Base-by-base conservation (phyloP, 1,140 invertebrate genomes). In the Trypoxylus dichotomus region DNA sequence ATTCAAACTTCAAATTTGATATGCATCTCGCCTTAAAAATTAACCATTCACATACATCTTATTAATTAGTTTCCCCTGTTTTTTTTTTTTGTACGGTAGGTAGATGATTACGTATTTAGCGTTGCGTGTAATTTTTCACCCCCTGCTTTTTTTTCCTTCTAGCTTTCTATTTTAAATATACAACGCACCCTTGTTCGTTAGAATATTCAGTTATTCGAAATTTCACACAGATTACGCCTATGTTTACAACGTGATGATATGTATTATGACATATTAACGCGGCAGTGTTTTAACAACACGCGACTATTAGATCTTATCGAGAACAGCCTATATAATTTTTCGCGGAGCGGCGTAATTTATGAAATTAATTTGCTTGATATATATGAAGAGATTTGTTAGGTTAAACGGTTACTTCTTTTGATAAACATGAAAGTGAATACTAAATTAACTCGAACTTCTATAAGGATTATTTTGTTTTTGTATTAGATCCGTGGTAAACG, bases 321-420 rank as follows among this genome's bases (percentile, higher is more conserved):
- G 25, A 63, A 63, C 60, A 63, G 13, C 60, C 60, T 63, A 63
- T 63, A 63, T 63, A 63, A 63, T 63, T 63, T 63, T 63, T 63
- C 60, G 60, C 60, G 13, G 5, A 63, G 25, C 19, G 8, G n/a
- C 3, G 60, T 21, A 63, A 24, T 63, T 25, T 63, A 63, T 63
- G 19, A 63, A 63, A 63, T 63, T 63, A 63, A 63, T 21, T 63
- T 63, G 60, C 25, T 10, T 27, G 60, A 63, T 63, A 63, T 63
- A 63, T 24, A 24, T 21, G 19, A n/a, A 24, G 19, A 63, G 25
- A 63, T 63, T 63, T 63, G 60, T 63, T 11, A 27, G 13, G 60
- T 24, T 63, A 63, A 63, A 63, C 60, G 60, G 19, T 63, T 63
- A 25, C 8, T 63, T 63, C 24, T 27, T 0, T 47, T 24, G 60